Conservation (phyloP, 1,140 invertebrate species). For the Metopolophium dirhodum region DNA sequence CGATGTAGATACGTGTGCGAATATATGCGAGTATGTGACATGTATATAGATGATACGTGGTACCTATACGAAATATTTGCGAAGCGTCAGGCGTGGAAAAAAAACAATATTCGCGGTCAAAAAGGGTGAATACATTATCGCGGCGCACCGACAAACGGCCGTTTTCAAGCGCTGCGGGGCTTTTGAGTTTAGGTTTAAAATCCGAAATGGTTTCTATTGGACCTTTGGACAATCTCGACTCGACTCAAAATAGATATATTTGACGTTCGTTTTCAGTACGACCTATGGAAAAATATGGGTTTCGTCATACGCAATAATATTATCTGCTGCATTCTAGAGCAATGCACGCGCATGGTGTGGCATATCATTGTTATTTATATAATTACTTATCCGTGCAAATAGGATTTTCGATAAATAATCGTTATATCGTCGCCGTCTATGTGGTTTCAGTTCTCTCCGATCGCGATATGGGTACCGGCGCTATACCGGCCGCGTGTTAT, state of each 20-base stretch:
- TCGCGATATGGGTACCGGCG: not conserved
- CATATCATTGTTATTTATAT: not conserved
- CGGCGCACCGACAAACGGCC: not conserved
- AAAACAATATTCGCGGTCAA: slow-evolving; percentile 1
- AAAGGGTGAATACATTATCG: slow-evolving; percentile 28
- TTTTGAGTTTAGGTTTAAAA: not conserved
- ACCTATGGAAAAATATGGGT: not conserved
- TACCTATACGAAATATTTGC: not conserved
- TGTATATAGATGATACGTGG: not conserved
- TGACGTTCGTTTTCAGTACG: not conserved
- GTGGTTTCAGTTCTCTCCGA: not conserved
- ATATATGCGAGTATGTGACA: not conserved
- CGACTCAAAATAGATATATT: not conserved
- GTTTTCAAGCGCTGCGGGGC: not conserved
- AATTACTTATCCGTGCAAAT: not conserved
- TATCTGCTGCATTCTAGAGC: not conserved
- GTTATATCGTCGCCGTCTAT: not conserved
- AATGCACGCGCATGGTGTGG: not conserved
- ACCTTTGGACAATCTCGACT: not conserved
- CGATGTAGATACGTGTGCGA: not conserved
- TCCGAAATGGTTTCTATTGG: not conserved
- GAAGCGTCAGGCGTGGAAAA: not conserved
- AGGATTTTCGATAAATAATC: not conserved
- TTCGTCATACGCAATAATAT: not conserved
- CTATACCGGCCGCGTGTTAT: not conserved